A percentile compares a stretch with the other conserved stretches of the same genome.
Evolutionary conservation across 2,797 vertebrate genomes (phyloP).

Genomic region (Sternotherus odoratus): DNA sequence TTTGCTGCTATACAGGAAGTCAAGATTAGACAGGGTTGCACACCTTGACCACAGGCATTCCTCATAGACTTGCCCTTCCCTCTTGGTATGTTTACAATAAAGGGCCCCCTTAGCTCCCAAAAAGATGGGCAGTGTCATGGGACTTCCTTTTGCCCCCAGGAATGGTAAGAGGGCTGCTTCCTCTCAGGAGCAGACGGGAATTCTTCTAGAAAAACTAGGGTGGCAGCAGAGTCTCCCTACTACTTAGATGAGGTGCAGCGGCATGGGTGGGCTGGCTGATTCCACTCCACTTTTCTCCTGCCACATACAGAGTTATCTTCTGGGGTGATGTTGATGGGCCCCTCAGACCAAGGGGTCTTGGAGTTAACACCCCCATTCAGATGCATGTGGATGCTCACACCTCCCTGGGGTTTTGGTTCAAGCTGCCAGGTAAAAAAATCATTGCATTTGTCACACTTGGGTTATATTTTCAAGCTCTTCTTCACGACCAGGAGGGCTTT

Average conservation of each 20-base stretch:
- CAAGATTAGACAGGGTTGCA: not conserved
- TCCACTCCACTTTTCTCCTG: not conserved
- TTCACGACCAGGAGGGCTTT: not conserved
- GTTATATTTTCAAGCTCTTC: not conserved
- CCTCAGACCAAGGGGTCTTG: not conserved
- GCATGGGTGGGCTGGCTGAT: not conserved
- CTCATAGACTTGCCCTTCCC: fast-evolving
- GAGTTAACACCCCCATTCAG: not conserved
- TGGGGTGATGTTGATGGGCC: not conserved
- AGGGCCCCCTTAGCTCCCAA: not conserved
- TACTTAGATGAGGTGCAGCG: not conserved
- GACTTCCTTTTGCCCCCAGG: not conserved
- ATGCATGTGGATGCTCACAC: not conserved
- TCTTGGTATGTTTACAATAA: not conserved
- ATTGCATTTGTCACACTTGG: not conserved
- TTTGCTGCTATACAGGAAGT: not conserved
- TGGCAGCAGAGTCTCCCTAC: not conserved
- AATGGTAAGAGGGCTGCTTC: not conserved
- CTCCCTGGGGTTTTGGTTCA: not conserved
- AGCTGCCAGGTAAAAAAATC: not conserved
- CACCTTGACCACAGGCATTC: not conserved
- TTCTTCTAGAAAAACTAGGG: not conserved
- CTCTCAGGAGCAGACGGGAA: not conserved
- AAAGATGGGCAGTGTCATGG: not conserved
- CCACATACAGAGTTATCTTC: not conserved